These are phyloP conservation scores for Protobothrops flavoviridis DNA, from an alignment of 2,113 vertebrate species.

Conservation along the genomic window DNA sequence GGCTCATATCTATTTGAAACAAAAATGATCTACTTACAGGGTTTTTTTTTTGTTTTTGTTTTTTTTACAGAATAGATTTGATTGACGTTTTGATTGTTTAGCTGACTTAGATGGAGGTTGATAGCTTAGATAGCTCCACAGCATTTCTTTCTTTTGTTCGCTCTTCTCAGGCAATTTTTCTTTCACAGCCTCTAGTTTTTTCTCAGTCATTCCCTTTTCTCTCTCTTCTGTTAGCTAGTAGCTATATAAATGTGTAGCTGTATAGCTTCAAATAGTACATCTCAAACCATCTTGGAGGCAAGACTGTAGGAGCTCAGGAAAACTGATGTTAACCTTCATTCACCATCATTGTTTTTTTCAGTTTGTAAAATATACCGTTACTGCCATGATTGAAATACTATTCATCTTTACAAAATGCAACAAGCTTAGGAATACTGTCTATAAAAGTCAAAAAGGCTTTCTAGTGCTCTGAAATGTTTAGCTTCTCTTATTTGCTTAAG, in stretches of 20 bases:
- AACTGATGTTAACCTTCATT: background rate
- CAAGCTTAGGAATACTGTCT: background rate
- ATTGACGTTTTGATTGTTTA: background rate
- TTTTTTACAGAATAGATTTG: background rate
- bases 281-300: background rate
- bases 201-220: background rate
- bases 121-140: background rate
- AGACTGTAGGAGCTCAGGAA: background rate
- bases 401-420: background rate
- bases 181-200: background rate
- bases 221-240: background rate
- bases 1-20: background rate
- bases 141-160: background rate
- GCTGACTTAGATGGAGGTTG: background rate
- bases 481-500: background rate
- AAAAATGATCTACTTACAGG: background rate
- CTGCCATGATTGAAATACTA: background rate
- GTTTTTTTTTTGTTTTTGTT: background rate
- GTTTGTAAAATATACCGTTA: background rate
- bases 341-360: background rate
- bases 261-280: background rate
- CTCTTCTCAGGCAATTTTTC: background rate
- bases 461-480: background rate
- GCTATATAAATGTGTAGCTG: background rate
- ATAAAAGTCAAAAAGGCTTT: background rate